A percentile compares a stretch with the other conserved stretches of the same genome.
Conservation (phyloP, 2,797 vertebrate species). For the Eospalax fontanierii region DNA sequence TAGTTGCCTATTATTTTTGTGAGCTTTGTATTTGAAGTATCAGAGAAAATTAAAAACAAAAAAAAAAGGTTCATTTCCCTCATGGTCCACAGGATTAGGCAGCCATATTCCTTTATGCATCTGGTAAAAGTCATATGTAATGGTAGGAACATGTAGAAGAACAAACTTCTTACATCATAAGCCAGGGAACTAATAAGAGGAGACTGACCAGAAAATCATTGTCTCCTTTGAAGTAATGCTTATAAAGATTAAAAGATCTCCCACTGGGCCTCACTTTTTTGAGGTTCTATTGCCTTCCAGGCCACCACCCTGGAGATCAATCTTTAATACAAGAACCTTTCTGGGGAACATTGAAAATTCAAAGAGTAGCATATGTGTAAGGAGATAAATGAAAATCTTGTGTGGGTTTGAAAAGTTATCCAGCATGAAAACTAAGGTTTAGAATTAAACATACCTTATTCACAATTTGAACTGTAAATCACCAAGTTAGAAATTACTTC, state of each 20-base stretch:
- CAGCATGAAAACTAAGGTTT: background rate
- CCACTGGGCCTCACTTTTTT: no score
- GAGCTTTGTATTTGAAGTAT: background rate
- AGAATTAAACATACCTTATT: constrained; percentile 21
- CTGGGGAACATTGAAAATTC: background rate
- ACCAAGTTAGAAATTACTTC: background rate
- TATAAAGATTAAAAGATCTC: no score
- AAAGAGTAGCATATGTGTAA: background rate
- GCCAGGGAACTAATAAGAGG: background rate
- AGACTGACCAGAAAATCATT: no score
- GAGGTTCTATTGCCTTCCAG: background rate
- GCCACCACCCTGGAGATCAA: background rate
- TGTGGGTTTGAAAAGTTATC: background rate
- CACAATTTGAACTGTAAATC: constrained; percentile 8
- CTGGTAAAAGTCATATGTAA: background rate
- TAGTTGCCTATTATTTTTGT: background rate
- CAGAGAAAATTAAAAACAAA: background rate
- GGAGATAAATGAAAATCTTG: background rate
- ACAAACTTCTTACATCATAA: background rate
- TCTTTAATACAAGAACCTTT: background rate
- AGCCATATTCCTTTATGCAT: background rate
- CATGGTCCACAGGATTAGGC: background rate
- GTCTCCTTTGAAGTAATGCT: background rate
- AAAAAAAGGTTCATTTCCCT: background rate
- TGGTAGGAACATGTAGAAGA: no score